A percentile compares a stretch with the other conserved stretches of the same genome.
Conservation (phyloP, 2,888 invertebrate genomes). For the Harmothoe impar region DNA sequence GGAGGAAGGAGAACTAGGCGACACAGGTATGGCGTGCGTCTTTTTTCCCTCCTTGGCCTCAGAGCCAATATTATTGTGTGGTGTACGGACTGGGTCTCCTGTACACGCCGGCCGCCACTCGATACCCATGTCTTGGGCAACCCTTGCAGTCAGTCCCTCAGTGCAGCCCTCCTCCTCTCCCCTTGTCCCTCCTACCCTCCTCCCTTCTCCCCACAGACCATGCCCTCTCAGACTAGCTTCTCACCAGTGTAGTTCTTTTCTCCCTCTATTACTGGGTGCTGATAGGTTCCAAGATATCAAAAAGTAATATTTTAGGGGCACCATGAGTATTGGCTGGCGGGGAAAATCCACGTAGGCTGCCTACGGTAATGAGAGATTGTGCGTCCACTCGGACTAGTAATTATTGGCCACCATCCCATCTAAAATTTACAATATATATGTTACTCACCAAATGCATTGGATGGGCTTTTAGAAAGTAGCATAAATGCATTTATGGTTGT, state of each 20-base stretch:
- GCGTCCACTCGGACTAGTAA: too few relatives aligned
- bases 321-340: too few relatives aligned
- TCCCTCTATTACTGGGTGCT: too few relatives aligned
- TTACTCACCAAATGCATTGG: too few relatives aligned
- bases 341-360: too few relatives aligned
- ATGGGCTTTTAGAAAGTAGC: too few relatives aligned
- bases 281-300: too few relatives aligned
- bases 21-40: conserved; percentile 20
- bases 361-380: too few relatives aligned
- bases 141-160: neutral
- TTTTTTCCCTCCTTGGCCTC: conserved; percentile 13
- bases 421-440: too few relatives aligned
- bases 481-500: too few relatives aligned
- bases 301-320: too few relatives aligned
- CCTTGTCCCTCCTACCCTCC: neutral
- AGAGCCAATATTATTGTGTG: conserved; percentile 36
- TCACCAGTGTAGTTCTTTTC: neutral
- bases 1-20: neutral
- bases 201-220: neutral
- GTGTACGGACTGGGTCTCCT: conserved; percentile 1
- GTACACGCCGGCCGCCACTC: neutral
- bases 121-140: conserved; percentile 14
- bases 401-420: too few relatives aligned
- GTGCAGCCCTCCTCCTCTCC: neutral
- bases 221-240: neutral